These are phyloP conservation scores for Acrocephalus scirpaceus DNA, from an alignment of 2,797 vertebrate species.

Conservation along the genomic window DNA sequence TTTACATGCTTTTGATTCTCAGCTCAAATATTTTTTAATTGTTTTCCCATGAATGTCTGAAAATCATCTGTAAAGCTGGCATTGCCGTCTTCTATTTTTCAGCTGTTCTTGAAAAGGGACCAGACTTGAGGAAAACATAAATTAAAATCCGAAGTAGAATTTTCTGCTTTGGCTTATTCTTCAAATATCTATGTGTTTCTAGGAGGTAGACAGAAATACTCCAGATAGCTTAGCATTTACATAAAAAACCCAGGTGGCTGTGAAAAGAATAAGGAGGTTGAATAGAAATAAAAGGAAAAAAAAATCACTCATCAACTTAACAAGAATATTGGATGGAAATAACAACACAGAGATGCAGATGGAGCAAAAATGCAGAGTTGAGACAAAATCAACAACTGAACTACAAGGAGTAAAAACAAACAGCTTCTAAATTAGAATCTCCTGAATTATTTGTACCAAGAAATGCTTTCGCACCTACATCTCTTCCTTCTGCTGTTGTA, in stretches of 20 bases:
- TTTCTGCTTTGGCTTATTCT: neutral
- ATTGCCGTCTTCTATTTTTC: neutral
- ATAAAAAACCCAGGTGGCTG: neutral
- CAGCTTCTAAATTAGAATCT: neutral
- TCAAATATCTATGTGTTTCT: neutral
- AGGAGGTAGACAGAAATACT: neutral
- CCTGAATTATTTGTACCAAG: neutral
- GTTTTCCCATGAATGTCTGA: neutral
- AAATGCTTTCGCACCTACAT: neutral
- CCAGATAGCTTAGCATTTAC: neutral
- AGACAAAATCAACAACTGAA: neutral
- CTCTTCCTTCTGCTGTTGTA: neutral
- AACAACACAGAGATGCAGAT: neutral
- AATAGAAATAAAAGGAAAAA: neutral
- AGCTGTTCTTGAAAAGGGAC: neutral
- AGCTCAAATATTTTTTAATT: neutral
- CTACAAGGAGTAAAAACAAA: neutral
- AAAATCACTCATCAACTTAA: neutral
- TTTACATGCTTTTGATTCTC: neutral
- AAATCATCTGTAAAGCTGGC: neutral
- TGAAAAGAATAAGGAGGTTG: neutral
- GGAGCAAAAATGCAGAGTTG: neutral
- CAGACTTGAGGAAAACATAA: neutral
- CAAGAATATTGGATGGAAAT: neutral
- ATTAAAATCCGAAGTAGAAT: neutral